Evolutionary conservation across 2,888 invertebrate genomes (phyloP).

Genomic region (Nomada flava): DNA sequence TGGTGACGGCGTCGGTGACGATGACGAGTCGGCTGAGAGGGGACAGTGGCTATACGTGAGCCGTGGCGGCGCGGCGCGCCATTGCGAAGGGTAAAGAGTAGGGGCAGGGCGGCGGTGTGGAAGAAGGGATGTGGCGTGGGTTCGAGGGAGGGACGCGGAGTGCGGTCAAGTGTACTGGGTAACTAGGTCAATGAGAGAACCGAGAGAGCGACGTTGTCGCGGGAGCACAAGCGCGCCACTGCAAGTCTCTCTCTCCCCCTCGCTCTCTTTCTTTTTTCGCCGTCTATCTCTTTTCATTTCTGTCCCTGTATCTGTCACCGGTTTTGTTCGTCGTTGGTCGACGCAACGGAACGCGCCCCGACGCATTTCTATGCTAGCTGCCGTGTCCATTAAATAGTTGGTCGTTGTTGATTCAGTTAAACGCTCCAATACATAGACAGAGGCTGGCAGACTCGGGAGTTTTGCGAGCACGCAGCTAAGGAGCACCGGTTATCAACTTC

Average conservation of each 20-base stretch:
- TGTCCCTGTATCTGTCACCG: constrained; percentile 14
- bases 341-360: constrained; percentile 18
- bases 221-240: constrained; percentile 63
- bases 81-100: constrained; percentile 51
- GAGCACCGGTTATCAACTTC: constrained; percentile 21
- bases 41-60: constrained; percentile 40
- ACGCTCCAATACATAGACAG: not conserved
- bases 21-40: constrained; percentile 19
- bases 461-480: constrained; percentile 12
- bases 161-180: constrained; percentile 84
- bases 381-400: constrained; percentile 27
- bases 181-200: constrained; percentile 83
- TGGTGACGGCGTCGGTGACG: constrained; percentile 30
- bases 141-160: constrained; percentile 73
- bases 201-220: constrained; percentile 68
- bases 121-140: constrained; percentile 62
- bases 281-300: constrained; percentile 8
- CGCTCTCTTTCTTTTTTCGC: constrained; percentile 6
- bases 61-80: constrained; percentile 54
- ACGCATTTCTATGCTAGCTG: constrained; percentile 37
- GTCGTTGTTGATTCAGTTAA: constrained; percentile 46
- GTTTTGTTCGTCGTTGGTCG: constrained; percentile 27
- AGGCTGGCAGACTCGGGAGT: not conserved
- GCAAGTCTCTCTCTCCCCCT: constrained; percentile 37
- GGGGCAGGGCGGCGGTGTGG: constrained; percentile 58